Conservation (phyloP, 2,888 invertebrate genomes). For the Nasonia oneida region DNA sequence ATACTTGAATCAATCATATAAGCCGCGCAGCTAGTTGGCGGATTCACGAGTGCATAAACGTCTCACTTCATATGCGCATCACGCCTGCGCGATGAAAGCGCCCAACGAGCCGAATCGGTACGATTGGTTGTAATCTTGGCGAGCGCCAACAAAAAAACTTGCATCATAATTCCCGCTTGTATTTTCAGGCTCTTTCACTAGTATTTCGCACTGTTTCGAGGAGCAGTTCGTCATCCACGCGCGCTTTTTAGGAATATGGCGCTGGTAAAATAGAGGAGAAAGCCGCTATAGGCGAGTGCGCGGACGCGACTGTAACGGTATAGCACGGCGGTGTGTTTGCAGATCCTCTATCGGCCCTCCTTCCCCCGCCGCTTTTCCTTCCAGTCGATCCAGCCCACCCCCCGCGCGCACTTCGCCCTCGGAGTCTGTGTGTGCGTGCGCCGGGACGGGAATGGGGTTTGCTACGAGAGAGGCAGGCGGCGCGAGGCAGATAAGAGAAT, state of each 20-base stretch:
- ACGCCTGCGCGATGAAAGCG: neutral
- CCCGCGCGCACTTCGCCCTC: slow-evolving; percentile 19
- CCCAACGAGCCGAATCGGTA: neutral
- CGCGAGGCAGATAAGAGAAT: slow-evolving; percentile 87
- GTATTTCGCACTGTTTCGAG: slow-evolving; percentile 75
- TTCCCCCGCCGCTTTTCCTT: slow-evolving; percentile 36
- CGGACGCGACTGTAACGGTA: slow-evolving; percentile 64
- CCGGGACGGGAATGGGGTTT: slow-evolving; percentile 65
- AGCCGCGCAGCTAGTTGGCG: neutral
- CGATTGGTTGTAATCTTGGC: neutral
- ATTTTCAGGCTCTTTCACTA: slow-evolving; percentile 68
- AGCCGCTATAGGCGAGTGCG: slow-evolving; percentile 63
- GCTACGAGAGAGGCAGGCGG: slow-evolving; percentile 64
- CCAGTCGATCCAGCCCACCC: slow-evolving; percentile 79
- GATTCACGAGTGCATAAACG: neutral
- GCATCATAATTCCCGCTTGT: slow-evolving; percentile 61
- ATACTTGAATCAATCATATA: slow-evolving; percentile 20
- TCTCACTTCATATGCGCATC: neutral
- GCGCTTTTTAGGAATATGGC: slow-evolving; percentile 44
- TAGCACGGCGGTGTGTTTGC: slow-evolving; percentile 66
- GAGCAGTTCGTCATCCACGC: slow-evolving; percentile 74
- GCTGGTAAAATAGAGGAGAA: slow-evolving; percentile 65
- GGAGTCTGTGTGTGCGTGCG: slow-evolving; percentile 50
- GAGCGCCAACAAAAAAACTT: slow-evolving; percentile 31
- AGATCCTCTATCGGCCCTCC: slow-evolving; percentile 78